Base-by-base conservation (phyloP, 2,797 vertebrate genomes). In the Coendou prehensilis region DNA sequence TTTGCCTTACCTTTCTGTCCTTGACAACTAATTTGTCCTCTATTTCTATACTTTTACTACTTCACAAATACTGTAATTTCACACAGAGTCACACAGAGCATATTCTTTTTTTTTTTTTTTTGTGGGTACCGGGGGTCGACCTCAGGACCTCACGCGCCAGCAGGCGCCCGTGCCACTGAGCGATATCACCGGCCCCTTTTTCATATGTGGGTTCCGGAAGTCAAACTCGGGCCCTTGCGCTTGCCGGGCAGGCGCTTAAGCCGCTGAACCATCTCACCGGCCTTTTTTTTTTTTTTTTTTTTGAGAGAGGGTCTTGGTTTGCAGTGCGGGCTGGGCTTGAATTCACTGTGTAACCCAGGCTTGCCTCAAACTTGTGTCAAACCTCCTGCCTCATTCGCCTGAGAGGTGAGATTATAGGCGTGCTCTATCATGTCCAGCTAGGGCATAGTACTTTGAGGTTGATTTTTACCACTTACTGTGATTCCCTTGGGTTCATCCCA, bases 401-500 rank as follows among this genome's bases (percentile, higher is more conserved):
- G 41, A 75, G 41, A 47, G 22, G 1, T 75, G 22, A 23, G 41
- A 45, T 75, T 45, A 75, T 2, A 75, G 41, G 71, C 11, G 13
- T 75, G 71, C 11, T 26, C 41, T 23, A 75, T 22, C 22, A 45
- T 47, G 71, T 41, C 41, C 28, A 10, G 41, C 41, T 75, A 75
- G 71, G 22, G 6, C 71, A 13, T 93, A 93, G 64, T n/a, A 3
- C 88, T 89, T 87, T 81, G 56, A 64, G 75, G 73, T 87, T 87
- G 47, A 79, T 50, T 73, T 79, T 93, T 83, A 28, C 71, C 9
- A 59, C 33, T 96, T 37, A 56, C 23, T 22, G 23, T 84, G 64
- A 80, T 94, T 85, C 50, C 50, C 57, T 75, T 81, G 57, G 73
- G 63, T 41, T 41, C 37, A 75, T n/a, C 41, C 23, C 15, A 41